Evolutionary conservation across 1,140 invertebrate genomes (phyloP), one percentile per base, ranked within the genome.

Genomic region (Drosophila sechellia): DNA sequence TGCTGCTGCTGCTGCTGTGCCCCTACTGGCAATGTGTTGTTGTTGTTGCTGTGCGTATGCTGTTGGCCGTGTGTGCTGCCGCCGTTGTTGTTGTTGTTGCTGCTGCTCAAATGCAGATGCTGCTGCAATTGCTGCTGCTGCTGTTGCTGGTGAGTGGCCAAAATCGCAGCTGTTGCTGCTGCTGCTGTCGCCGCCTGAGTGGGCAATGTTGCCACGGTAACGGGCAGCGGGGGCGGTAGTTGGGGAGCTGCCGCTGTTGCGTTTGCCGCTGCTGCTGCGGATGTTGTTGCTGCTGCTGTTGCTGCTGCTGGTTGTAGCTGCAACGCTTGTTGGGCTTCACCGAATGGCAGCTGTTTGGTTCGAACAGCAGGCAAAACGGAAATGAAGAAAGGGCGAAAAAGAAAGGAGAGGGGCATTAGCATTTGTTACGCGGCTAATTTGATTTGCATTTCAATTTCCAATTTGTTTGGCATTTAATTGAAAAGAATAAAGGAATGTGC

Each of bases 321-420:
- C 27, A 74, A 57, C 70, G 74, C 66, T 86, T 91, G 89, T 91
- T 81, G 81, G 75, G 86, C 81, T 90, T 90, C 86, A 55, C 56
- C 70, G 56, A 90, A 90, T 60, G 79, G 77, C 69, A 87, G 78
- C 87, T 87, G 55, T 27, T 27, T 46, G 20, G 11, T 45, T 22
- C 20, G 22, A 2, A 10, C 25, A 39, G 42, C 20, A 46, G 8
- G 6, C 1, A 22, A 22, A 49, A 70, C 52, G 13, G 15, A 5
- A 10, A 42, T 49, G 39, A 42, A n/a, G 13, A n/a, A n/a, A 15
- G 46, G 43, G 3, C n/a, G 45, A 27, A 22, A 27, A n/a, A 25
- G 35, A 25, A 43, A 15, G 48, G 12, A 39, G 8, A 64, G 37
- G 27, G 55, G 52, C 37, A 68, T 68, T 80, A 59, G 79, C 60